Base-by-base conservation (phyloP, 2,797 vertebrate genomes). In the Gymnothorax reevesii region DNA sequence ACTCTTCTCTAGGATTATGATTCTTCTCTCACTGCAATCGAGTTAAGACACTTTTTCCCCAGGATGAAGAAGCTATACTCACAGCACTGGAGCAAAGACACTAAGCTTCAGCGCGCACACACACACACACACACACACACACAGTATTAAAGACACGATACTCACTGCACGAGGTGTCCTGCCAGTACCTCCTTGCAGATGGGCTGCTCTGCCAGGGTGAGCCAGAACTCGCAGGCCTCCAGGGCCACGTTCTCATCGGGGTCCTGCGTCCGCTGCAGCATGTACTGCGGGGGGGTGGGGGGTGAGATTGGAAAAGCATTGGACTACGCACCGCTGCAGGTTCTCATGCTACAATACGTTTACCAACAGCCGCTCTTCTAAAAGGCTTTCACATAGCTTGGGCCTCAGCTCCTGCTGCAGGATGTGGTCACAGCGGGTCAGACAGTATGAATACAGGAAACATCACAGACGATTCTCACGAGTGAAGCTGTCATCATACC, bases 161-260 rank as follows among this genome's bases (percentile, higher is more conserved):
- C 98, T 97, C 93, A 99, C 98, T 99, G 98, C 90, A 97, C 94
- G 85, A 99, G 94, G 90, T 98, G 98, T 55, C 96, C 97, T 0
- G 97, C 96, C 83, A 99, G 94, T 88, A 97, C 97, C 80, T 99
- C 98, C 91, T 99, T 98, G 92, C 98, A 99, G 93, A 99, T 97
- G 25, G 98, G 98, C 85, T 99, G 98, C 92, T 99, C 98, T 0
- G 98, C 98, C 90, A 99, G 90, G 0, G 98, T 99, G 91, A 99
- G 93, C 98, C 98, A 99, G 92, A 99, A 99, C 94, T 99, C 98
- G 0, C 98, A 99, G 83, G 98, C 98, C 93, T 99, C 98, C 60
- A 99, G 93, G 49, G 98, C 94, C 90, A 99, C 98, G 0, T 98
- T 99, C 94, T 99, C 98, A 0, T 99, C 98, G 0, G 97, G 97